phyloP scores from a whole-genome alignment of 2,888 invertebrate genomes.

The Bombyx huttoni region DNA sequence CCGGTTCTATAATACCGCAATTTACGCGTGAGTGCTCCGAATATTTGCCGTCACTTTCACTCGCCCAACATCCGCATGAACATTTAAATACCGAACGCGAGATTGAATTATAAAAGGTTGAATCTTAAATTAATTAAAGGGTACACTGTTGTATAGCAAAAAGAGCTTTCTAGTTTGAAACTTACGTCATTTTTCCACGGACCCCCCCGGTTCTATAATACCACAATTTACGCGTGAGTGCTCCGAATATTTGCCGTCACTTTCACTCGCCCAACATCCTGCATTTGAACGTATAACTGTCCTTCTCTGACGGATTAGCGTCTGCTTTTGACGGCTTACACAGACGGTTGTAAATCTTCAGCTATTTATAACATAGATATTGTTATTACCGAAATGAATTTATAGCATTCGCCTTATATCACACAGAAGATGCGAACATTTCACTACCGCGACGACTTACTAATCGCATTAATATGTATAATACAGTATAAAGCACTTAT shows the following conservation, averaged over 20 bases:
- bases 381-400: not conserved
- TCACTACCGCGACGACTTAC: no score
- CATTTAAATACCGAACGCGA: no score
- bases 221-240: constrained; percentile 63
- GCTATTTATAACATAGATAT: constrained; percentile 23
- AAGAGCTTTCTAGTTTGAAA: constrained; percentile 1
- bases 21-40: constrained; percentile 67
- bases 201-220: constrained; percentile 43
- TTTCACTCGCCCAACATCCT: constrained; percentile 43
- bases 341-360: constrained; percentile 47
- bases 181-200: constrained; percentile 45
- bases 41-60: constrained; percentile 61
- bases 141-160: no score
- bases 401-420: no score
- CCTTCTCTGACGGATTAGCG: constrained; percentile 56
- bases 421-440: no score
- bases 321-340: constrained; percentile 58
- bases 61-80: constrained; percentile 34
- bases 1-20: constrained; percentile 51
- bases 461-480: no score
- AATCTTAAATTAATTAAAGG: no score
- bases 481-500: no score
- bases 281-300: constrained; percentile 41
- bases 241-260: constrained; percentile 63
- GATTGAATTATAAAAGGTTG: no score